phyloP scores from a whole-genome alignment of 2,113 vertebrate species.

The Redunca redunca region DNA sequence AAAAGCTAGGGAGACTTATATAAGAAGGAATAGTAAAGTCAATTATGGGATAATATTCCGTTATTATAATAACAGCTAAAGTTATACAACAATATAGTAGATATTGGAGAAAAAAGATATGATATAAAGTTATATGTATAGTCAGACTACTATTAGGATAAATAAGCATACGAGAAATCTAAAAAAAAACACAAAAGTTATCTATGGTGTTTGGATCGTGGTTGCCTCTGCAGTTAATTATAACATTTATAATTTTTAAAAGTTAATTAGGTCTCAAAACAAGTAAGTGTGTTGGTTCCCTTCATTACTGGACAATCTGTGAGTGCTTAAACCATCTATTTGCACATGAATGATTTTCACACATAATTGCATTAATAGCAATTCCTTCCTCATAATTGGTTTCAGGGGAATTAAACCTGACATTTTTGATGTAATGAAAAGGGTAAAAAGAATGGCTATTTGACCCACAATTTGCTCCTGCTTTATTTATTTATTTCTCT shows the following conservation, averaged over 20 bases:
- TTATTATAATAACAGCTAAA: background rate
- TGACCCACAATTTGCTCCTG: background rate
- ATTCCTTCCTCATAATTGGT: background rate
- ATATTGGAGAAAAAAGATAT: background rate
- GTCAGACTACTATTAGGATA: background rate
- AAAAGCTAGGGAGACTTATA: background rate
- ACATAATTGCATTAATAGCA: conserved; percentile 2
- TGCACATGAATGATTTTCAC: background rate
- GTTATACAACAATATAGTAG: background rate
- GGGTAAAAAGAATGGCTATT: background rate
- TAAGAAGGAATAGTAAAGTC: background rate
- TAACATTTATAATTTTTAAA: conserved; percentile 24
- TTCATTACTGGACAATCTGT: background rate
- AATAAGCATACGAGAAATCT: background rate
- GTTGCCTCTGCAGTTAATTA: background rate
- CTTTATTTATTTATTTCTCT: background rate
- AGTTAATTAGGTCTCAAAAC: conserved; percentile 27
- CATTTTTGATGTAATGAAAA: background rate
- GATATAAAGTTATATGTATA: background rate
- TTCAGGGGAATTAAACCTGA: conserved; percentile 42
- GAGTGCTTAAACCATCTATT: background rate
- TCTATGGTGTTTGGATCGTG: background rate
- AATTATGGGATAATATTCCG: background rate
- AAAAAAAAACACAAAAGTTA: background rate
- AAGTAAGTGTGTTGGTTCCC: background rate